These are phyloP conservation scores for Conus ventricosus DNA, from an alignment of 1,140 invertebrate species.

Conservation along the genomic window DNA sequence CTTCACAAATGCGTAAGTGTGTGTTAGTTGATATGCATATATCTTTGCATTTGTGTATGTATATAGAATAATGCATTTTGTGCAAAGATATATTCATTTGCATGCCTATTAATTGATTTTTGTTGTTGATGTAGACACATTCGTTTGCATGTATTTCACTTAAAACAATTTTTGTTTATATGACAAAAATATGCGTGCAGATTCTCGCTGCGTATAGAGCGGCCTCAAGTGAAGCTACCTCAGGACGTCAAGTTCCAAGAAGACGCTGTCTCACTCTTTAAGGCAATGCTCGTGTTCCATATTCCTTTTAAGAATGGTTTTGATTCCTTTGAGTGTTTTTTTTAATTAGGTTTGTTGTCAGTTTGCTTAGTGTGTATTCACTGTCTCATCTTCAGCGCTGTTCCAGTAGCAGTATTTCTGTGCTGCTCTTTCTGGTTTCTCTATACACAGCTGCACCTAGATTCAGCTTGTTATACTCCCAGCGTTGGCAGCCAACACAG, in stretches of 20 bases:
- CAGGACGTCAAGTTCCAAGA: conserved; percentile 54
- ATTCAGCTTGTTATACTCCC: no score
- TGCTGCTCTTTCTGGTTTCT: no score
- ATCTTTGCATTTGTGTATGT: background rate
- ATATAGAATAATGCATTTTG: background rate
- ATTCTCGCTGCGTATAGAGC: conserved; percentile 53
- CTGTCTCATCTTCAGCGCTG: background rate
- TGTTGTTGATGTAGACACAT: no score
- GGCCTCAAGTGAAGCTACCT: conserved; percentile 40
- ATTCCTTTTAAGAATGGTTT: background rate
- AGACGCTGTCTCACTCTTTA: conserved; percentile 42
- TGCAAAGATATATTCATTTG: background rate
- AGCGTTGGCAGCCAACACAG: no score
- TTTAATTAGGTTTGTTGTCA: background rate
- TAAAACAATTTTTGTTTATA: background rate
- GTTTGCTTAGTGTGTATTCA: background rate
- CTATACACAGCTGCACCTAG: no score
- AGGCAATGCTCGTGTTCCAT: conserved; percentile 13
- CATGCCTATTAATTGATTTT: no score
- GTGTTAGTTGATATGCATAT: background rate
- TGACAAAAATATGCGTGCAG: conserved; percentile 28
- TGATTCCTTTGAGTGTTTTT: background rate
- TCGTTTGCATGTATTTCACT: no score
- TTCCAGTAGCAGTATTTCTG: no score
- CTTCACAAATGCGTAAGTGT: no score